Conservation (phyloP, 2,113 vertebrate genomes). For the Dipodomys merriami region DNA sequence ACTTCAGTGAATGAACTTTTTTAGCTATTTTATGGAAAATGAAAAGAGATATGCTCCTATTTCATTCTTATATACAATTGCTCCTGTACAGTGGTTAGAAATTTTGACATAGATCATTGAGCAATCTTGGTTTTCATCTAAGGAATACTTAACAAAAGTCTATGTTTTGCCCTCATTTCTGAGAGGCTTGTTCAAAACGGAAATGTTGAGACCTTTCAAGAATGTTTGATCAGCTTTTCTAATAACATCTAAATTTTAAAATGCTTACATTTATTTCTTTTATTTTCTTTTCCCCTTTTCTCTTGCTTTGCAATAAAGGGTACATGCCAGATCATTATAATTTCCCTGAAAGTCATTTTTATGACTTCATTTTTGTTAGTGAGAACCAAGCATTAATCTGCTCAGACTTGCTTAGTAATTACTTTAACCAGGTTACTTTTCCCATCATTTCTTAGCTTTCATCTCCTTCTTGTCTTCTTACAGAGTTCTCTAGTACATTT, state of each 20-base stretch:
- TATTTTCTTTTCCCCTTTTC: constrained; percentile 58
- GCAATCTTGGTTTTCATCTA: constrained; percentile 4
- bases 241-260: constrained; percentile 71
- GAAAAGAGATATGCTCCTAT: constrained; percentile 61
- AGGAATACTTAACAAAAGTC: constrained; percentile 46
- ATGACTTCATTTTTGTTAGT: constrained; percentile 66
- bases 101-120: neutral
- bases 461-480: constrained; percentile 2
- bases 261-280: constrained; percentile 72
- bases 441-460: constrained; percentile 37
- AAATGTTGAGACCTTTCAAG: constrained; percentile 71
- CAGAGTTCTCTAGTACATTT: constrained; percentile 55
- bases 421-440: constrained; percentile 3
- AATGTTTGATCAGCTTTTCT: constrained; percentile 77
- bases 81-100: constrained; percentile 48
- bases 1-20: constrained; percentile 61
- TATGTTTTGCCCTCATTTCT: constrained; percentile 54
- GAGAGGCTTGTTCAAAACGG: constrained; percentile 48
- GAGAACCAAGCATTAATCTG: constrained; percentile 23
- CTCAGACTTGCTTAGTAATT: constrained; percentile 52
- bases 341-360: constrained; percentile 70
- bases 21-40: constrained; percentile 57
- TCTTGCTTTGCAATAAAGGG: constrained; percentile 60
- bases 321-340: constrained; percentile 21
- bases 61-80: constrained; percentile 56